phyloP scores from a whole-genome alignment of 2,113 vertebrate genomes.

The Gracilinanus agilis region DNA sequence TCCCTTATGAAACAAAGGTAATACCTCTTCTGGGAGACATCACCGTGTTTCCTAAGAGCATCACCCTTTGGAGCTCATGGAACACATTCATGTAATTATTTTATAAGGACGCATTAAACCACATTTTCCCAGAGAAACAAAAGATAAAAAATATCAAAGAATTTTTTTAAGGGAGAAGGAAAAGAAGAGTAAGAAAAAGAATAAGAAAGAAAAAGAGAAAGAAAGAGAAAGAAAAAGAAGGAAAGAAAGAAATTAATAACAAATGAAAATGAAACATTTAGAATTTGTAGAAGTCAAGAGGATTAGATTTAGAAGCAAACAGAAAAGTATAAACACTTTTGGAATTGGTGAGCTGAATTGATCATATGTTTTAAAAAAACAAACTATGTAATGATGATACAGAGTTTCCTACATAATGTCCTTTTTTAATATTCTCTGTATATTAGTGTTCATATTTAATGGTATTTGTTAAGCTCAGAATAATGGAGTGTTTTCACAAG shows the following conservation, averaged over 20 bases:
- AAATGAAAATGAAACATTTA: background rate
- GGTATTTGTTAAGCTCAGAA: background rate
- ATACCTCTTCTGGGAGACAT: slow-evolving; percentile 47
- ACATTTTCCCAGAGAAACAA: background rate
- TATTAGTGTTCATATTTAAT: background rate
- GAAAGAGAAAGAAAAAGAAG: background rate
- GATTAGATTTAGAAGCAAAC: background rate
- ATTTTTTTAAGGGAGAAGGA: background rate
- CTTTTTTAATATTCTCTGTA: background rate
- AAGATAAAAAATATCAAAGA: background rate
- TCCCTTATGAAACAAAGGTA: slow-evolving; percentile 47
- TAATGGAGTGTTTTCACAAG: background rate
- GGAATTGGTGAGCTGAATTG: background rate
- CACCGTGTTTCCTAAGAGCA: slow-evolving; percentile 65
- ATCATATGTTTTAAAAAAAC: background rate
- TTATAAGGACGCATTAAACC: background rate
- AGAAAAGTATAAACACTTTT: background rate
- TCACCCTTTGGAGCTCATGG: slow-evolving; percentile 23
- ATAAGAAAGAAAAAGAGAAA: too few species aligned
- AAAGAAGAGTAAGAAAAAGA: too few species aligned
- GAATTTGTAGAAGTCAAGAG: background rate
- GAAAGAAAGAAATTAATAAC: too few species aligned
- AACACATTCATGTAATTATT: background rate
- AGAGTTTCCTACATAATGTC: background rate
- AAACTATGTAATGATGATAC: background rate